Evolutionary conservation across 2,888 invertebrate species (phyloP), one percentile per base, ranked within the genome.

Genomic region (Drosophila gaucha): DNA sequence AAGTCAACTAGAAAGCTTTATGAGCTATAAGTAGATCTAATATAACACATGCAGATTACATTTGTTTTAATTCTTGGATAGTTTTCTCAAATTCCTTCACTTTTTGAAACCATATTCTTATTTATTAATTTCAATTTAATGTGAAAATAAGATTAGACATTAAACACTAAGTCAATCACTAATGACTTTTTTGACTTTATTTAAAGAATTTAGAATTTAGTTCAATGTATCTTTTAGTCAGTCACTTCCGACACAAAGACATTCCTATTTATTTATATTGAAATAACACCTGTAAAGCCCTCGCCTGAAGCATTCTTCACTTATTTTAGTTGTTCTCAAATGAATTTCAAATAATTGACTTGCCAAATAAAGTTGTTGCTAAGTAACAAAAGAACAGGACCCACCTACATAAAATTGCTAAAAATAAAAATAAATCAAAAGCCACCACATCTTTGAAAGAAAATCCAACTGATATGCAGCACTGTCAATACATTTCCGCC

Each of bases 321-420:
- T 24, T 26, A 9, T 18, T 30, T n/a, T 6, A 12, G 8, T 18
- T 14, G 8, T 46, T 24, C 10, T 14, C 6, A 8, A 56, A 28
- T 2, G 20, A 18, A 16, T 43, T 18, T 44, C 12, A 9, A 16
- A 26, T 26, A 46, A 31, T 58, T 59, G 43, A 36, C 14, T 44
- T 36, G 8, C 26, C 28, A 51, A 58, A 60, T 46, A 20, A 57
- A 59, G 46, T 46, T 64, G 77, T 76, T 78, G 58, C 73, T 54
- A 39, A 18, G 57, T 35, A 39, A 59, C 67, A 18, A 14, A n/a
- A 36, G 57, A 38, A 9, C 18, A 1, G 16, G 12, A 1, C 28
- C 22, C 24, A 22, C 12, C 33, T 20, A 6, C 26, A n/a, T 8
- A 20, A 31, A 30, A 1, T 9, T 30, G 20, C 60, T 5, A 18